Base-by-base conservation (phyloP, 2,797 vertebrate genomes). In the Pogoniulus pusillus region DNA sequence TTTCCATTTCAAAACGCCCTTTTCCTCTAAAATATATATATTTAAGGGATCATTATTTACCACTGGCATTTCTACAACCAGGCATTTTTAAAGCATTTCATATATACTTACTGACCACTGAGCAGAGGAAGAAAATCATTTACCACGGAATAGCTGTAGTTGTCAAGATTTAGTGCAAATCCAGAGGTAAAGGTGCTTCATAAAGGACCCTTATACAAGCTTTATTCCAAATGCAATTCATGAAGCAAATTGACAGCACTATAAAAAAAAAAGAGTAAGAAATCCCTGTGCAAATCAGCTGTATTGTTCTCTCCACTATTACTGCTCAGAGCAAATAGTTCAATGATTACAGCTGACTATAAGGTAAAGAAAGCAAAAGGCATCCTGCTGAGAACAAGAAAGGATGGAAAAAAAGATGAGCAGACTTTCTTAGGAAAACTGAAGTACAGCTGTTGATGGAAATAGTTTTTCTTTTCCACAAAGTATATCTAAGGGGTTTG, bases 331-430 rank as follows among this genome's bases (percentile, higher is more conserved):
- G 82, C 24, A 85, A 91, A 65, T 17, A 54, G 29, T 62, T 62
- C 37, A 69, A 27, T 41, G 11, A 78, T 73, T 91, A 78, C 65
- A 59, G 16, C 13, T 74, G 47, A 59, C 32, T 85, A 14, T 53
- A 87, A 89, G 66, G 53, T 60, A 57, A 90, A 88, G 35, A 58
- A 91, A 85, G 84, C 32, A 85, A 87, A 87, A 87, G 23, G 32
- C 53, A 73, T 43, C 30, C 3, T 64, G 55, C 2, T 63, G 62
- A 83, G 54, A 80, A 85, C 27, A 71, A 66, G 32, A 76, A 64
- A 57, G 32, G 62, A 79, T 29, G 27, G 3, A 27, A 43, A 79
- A 75, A 76, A 66, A 29, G 2, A 51, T 45, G 20, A 66, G 47
- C 23, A 16, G 41, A 35, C 3, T 84, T 76, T 62, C 64, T 41